Evolutionary conservation across 2,888 invertebrate species (phyloP), one percentile per base, ranked within the genome.

Genomic region (Dryomyza anilis): DNA sequence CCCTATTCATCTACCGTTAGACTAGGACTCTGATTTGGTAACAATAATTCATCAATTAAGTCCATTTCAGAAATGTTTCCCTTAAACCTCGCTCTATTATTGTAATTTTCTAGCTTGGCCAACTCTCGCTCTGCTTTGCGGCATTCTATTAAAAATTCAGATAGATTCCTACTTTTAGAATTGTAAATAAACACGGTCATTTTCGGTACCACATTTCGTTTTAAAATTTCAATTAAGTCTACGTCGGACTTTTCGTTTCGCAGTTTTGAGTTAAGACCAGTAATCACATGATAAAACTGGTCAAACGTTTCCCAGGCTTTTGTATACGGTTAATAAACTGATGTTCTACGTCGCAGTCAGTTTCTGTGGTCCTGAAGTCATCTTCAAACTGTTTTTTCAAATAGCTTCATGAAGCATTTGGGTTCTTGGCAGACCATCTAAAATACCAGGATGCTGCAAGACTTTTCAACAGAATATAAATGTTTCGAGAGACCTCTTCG

Each of bases 181-280:
- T 52, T 52, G n/a, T 27, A 25, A 7, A 25, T n/a, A 23, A 52
- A 48, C 29, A 21, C 16, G 1, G 29, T 45, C n/a, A n/a, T n/a
- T n/a, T n/a, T n/a, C n/a, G n/a, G n/a, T n/a, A n/a, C n/a, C n/a
- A n/a, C n/a, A n/a, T 60, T 60, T 33, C 60, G 46, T 36, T 60
- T 60, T 3, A 60, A 60, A 48, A 60, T 30, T 30, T 46, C 33
- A 48, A 60, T 60, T 48, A 60, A 48, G 33, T 60, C 29, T 4
- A 14, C 48, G 19, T 59, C 59, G 16, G 59, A 59, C 46, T 30
- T 59, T 19, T 29, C 23, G 16, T 48, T 3, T 48, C 2, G 16
- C 21, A 48, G 4, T 16, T 19, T 48, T 16, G 48, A 10, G 7
- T 48, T 48, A 12, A 48, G 19, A 12, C 10, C 48, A 21, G 48